Conservation (phyloP, 2,888 invertebrate species). For the Hyposoter dolosus region DNA sequence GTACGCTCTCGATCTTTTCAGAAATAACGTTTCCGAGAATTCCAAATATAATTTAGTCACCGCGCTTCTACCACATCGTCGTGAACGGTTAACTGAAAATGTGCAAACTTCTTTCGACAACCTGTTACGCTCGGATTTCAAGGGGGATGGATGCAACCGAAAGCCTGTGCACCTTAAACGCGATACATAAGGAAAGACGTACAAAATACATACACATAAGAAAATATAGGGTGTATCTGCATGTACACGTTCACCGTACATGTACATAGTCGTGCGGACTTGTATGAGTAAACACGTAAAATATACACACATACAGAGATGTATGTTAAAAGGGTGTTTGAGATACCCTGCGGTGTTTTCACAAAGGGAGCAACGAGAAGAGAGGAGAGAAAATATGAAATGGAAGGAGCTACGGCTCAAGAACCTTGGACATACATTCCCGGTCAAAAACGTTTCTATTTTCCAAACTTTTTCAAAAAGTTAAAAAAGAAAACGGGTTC, state of each 20-base stretch:
- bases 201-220: background rate
- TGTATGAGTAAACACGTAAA: slow-evolving; percentile 22
- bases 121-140: slow-evolving; percentile 70
- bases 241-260: background rate
- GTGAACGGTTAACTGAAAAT: slow-evolving; percentile 15
- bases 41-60: background rate
- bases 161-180: slow-evolving; percentile 14
- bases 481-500: background rate
- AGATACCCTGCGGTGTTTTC: slow-evolving; percentile 79
- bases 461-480: background rate
- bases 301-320: background rate
- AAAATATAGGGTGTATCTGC: background rate
- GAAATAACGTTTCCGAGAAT: background rate
- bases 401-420: slow-evolving; percentile 42
- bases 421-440: background rate
- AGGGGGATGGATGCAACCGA: slow-evolving; percentile 46
- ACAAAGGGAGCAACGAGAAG: slow-evolving; percentile 80
- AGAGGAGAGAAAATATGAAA: slow-evolving; percentile 48
- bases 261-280: background rate
- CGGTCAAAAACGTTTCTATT: background rate
- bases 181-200: slow-evolving; percentile 1
- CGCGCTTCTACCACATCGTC: background rate
- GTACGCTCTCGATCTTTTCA: background rate
- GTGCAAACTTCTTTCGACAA: slow-evolving; percentile 66
- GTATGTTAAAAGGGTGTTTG: slow-evolving; percentile 68